Evolutionary conservation across 2,888 invertebrate genomes (phyloP).

Genomic region (Drosophila fungiperda): DNA sequence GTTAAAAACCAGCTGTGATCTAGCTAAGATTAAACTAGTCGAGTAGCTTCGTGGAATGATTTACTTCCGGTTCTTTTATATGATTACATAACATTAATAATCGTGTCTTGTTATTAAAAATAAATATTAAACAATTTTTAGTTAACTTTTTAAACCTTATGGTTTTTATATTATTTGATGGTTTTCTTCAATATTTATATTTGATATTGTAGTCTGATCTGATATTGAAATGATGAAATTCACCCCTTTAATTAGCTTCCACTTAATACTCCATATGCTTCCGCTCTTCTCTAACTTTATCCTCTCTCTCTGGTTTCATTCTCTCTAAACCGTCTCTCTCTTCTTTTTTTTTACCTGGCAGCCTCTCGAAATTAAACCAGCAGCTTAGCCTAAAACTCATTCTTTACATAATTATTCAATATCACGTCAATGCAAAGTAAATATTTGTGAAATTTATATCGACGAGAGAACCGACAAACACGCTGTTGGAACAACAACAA

Average conservation of each 20-base stretch:
- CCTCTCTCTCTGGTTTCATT: not conserved
- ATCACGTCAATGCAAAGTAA: conserved; percentile 75
- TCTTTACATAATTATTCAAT: conserved; percentile 75
- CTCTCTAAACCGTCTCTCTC: not conserved
- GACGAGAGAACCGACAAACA: conserved; percentile 43
- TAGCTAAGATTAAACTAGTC: not conserved
- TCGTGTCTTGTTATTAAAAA: not conserved
- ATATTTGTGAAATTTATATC: conserved; percentile 69
- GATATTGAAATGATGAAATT: not conserved
- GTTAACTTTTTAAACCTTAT: not conserved
- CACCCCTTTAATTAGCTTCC: not conserved
- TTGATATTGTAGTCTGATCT: not conserved
- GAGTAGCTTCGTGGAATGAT: not conserved
- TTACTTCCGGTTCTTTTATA: not conserved
- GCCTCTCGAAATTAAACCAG: conserved; percentile 19
- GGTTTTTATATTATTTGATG: not conserved
- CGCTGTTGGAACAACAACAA: conserved; percentile 35
- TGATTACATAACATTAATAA: not conserved
- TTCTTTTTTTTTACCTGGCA: conserved; percentile 9
- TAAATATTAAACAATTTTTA: not conserved
- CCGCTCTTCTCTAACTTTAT: not conserved
- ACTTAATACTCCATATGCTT: not conserved
- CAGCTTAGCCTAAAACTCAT: conserved; percentile 51
- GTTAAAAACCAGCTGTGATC: not conserved
- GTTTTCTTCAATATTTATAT: not conserved